Evolutionary conservation across 2,797 vertebrate genomes (phyloP).

Genomic region (Notoglanidium macrostoma): DNA sequence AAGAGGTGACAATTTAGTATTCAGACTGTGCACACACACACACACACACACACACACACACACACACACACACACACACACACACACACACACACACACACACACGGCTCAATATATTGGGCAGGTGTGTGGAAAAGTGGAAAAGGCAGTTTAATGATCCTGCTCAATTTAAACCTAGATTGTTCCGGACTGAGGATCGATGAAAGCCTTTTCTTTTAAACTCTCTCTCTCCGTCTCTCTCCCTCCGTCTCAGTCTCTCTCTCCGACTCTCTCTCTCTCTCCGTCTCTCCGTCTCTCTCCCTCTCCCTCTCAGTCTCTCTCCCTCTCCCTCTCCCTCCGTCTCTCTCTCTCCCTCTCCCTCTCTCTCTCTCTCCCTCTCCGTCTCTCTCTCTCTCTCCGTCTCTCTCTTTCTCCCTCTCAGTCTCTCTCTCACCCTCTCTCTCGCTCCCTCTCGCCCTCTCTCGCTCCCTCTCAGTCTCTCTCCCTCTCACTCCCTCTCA

Average conservation of each 20-base stretch:
- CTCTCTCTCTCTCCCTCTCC: too few species aligned
- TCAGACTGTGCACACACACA: conserved; percentile 16
- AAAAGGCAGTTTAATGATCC: conserved; percentile 36
- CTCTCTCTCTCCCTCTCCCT: too few species aligned
- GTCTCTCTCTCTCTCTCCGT: too few species aligned
- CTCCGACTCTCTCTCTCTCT: too few species aligned
- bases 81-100: conserved; percentile 7
- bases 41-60: conserved; percentile 4
- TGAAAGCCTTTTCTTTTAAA: conserved; percentile 11
- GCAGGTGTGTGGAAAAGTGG: conserved; percentile 28
- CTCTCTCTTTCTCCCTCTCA: background rate
- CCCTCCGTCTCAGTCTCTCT: too few species aligned
- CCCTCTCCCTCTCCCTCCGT: too few species aligned
- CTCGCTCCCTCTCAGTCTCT: background rate
- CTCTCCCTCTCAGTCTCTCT: too few species aligned
- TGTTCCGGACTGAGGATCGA: conserved; percentile 17
- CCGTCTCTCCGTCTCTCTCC: too few species aligned
- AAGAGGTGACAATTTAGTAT: conserved; percentile 39
- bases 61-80: background rate
- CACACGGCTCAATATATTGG: background rate
- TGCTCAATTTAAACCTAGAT: conserved; percentile 12
- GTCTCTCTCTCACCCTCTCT: background rate
- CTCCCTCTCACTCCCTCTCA: background rate
- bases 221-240: background rate
- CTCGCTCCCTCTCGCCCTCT: background rate